Evolutionary conservation across 2,797 vertebrate genomes (phyloP), one percentile per base, ranked within the genome.

Genomic region (Pitangus sulphuratus): DNA sequence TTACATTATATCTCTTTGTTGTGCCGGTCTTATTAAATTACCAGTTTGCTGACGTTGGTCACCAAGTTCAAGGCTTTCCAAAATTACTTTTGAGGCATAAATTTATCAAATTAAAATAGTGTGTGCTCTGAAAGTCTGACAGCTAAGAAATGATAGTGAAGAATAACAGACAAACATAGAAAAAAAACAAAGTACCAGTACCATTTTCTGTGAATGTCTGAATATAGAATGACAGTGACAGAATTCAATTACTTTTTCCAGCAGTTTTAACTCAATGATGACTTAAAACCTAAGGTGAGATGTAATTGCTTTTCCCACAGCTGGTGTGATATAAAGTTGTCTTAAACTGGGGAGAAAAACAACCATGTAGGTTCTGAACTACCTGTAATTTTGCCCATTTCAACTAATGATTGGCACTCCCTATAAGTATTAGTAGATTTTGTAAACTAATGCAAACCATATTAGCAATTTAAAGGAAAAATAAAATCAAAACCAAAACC

Each of bases 101-200:
- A 96, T 90, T 96, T 93, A 93, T 79, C 58, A 69, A 89, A 90
- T 93, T 84, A 93, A 96, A 96, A 91, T 39, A 75, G 7, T 22
- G 19, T 35, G 31, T 25, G 9, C 21, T 61, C 44, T 89, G 57
- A 39, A 82, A 72, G 35, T 79, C 51, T 62, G 82, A 81, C 61
- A 50, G 35, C 51, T 60, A 82, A 77, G 39, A 84, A 86, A 66
- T 35, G 0, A 86, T 15, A 76, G 31, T 31, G 37, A 95, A 93
- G 47, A 88, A 33, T 21, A 80, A 65, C 37, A 89, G 57, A 70
- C 1, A 1, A 92, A 82, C 3, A 8, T 4, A 76, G 42, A 30
- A 81, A 75, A 87, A 31, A 68, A 28, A 20, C 15, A n/a, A 44
- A 24, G 75, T 77, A 89, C 5, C 44, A 50, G 25, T 56, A 71